phyloP scores from a whole-genome alignment of 2,113 vertebrate species.

The Manacus vitellinus region DNA sequence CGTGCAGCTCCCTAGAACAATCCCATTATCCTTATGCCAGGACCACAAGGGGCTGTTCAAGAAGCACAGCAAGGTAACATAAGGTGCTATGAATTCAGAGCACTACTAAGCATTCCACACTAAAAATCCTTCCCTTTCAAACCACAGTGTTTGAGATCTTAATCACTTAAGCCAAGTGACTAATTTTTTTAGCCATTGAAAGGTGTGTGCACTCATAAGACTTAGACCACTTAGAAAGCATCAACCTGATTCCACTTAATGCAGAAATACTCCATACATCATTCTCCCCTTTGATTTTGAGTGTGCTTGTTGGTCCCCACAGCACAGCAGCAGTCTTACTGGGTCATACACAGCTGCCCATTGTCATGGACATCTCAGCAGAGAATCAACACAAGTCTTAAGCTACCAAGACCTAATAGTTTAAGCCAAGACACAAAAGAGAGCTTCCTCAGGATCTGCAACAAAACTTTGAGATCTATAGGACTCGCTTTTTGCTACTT shows the following conservation, averaged over 20 bases:
- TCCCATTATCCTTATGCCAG: not conserved
- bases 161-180: not conserved
- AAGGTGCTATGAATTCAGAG: not conserved
- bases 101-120: not conserved
- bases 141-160: not conserved
- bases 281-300: fast-evolving
- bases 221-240: not conserved
- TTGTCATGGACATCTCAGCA: fast-evolving
- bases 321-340: fast-evolving
- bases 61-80: not conserved
- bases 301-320: fast-evolving
- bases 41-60: not conserved
- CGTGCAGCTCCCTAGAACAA: not conserved
- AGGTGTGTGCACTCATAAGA: not conserved
- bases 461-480: not conserved
- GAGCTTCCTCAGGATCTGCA: not conserved
- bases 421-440: not conserved
- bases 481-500: not conserved
- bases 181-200: not conserved
- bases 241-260: not conserved
- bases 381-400: not conserved
- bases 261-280: not conserved
- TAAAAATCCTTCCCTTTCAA: not conserved
- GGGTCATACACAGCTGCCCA: not conserved
- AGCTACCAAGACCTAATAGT: not conserved